These are phyloP conservation scores for Chelon labrosus DNA, from an alignment of 2,797 vertebrate species.

Conservation along the genomic window DNA sequence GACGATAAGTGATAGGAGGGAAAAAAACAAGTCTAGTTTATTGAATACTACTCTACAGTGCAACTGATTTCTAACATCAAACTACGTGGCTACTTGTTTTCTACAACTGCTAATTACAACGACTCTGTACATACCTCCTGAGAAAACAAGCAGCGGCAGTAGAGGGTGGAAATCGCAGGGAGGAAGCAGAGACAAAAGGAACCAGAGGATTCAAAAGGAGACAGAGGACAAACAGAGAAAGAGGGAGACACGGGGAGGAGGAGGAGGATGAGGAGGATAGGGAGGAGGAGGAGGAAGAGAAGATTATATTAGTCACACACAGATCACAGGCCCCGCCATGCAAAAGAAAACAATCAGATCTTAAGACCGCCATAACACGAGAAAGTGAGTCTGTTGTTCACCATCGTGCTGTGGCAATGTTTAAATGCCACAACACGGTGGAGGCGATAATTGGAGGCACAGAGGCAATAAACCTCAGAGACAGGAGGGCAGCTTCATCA, in stretches of 20 bases:
- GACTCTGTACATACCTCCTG: conserved; percentile 88
- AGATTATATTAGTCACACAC: conserved; percentile 80
- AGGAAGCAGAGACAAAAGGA: conserved; percentile 75
- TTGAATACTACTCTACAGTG: conserved; percentile 19
- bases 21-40: background rate
- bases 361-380: conserved; percentile 53
- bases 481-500: conserved; percentile 45
- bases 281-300: conserved; percentile 60
- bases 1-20: conserved; percentile 6
- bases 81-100: background rate
- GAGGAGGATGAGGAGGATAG: conserved; percentile 62
- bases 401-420: conserved; percentile 53
- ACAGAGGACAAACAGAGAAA: conserved; percentile 54
- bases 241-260: conserved; percentile 43
- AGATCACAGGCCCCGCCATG: conserved; percentile 81
- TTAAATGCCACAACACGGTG: conserved; percentile 28
- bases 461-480: conserved; percentile 55
- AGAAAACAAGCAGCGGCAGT: conserved; percentile 83
- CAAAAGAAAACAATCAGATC: conserved; percentile 73
- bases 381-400: conserved; percentile 50
- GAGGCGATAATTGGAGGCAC: conserved; percentile 35
- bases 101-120: conserved; percentile 39
- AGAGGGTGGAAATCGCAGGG: conserved; percentile 83
- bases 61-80: conserved; percentile 20
- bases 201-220: conserved; percentile 70